Percentiles rank a stretch among this genome's conserved stretches.
phyloP scores from a whole-genome alignment of 2,888 invertebrate genomes.

The Hirudinaria manillensis region DNA sequence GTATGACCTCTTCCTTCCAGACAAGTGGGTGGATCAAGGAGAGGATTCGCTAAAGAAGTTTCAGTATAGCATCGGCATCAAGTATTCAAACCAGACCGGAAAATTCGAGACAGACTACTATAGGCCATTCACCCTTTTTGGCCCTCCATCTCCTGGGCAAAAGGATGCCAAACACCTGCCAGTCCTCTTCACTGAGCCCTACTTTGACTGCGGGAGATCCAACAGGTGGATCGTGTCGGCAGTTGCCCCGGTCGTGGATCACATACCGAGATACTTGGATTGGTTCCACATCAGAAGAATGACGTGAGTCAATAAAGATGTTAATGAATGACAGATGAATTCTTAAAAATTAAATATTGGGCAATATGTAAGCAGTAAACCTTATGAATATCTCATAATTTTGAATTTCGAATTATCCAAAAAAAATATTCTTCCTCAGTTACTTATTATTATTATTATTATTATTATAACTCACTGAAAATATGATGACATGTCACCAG shows the following conservation, averaged over 20 bases:
- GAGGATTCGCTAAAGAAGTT: constrained; percentile 42
- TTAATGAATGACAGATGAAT: neutral
- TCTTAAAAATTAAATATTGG: too few relatives aligned
- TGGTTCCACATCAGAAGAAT: constrained; percentile 49
- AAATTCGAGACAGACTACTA: constrained; percentile 45
- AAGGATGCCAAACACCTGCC: constrained; percentile 65
- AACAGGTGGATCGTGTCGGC: constrained; percentile 93
- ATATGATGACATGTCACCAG: constrained; percentile 38
- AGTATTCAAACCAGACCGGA: constrained; percentile 50
- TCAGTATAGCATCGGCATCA: constrained; percentile 49
- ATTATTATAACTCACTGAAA: too few relatives aligned
- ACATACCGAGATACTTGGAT: constrained; percentile 65
- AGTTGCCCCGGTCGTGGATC: constrained; percentile 87
- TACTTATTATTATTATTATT: too few relatives aligned
- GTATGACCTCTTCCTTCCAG: constrained; percentile 86
- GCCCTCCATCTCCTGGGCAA: constrained; percentile 53
- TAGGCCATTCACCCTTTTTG: constrained; percentile 48
- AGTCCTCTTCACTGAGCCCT: constrained; percentile 86
- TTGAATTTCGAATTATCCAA: too few relatives aligned
- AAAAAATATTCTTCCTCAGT: too few relatives aligned
- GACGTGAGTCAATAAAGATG: constrained; percentile 41
- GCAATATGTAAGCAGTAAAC: too few relatives aligned
- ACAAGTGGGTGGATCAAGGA: constrained; percentile 71
- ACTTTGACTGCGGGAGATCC: constrained; percentile 89
- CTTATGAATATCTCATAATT: too few relatives aligned